Evolutionary conservation across 2,888 invertebrate genomes (phyloP), one percentile per base, ranked within the genome.

Genomic region (Prenolepis imparis): DNA sequence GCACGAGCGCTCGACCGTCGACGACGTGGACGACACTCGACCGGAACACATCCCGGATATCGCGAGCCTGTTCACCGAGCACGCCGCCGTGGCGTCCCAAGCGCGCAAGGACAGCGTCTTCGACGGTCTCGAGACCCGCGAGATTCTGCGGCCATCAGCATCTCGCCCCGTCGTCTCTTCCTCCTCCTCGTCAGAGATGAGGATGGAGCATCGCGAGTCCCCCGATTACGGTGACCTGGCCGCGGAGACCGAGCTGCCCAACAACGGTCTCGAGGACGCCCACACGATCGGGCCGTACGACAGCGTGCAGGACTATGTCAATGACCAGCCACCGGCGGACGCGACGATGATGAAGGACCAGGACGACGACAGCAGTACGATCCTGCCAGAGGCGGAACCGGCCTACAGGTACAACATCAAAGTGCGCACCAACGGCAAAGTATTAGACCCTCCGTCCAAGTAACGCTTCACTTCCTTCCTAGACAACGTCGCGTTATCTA

Each of bases 271-370:
- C 18, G 92, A 90, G 57, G 94, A 93, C 61, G 89, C 92, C 11
- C 93, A 92, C 84, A 97, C 97, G 66, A 96, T 96, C 91, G 96
- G 97, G 18, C 96, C 96, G 2, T 97, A 97, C 92, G 96, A 96
- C 91, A 95, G 95, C 85, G 94, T 95, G 74, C 95, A 95, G 85
- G 95, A 95, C 72, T 94, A 93, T 85, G 93, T 93, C 78, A 93
- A 91, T 87, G 95, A 95, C 82, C 95, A 94, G 64, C 96, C 96
- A 78, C 95, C 95, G 55, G 83, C 83, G 70, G 89, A 86, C 8
- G 81, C 84, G 67, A 67, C 89, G 39, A 88, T 87, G 86, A 86
- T 88, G 77, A 91, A 92, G 84, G 92, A 93, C 24, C 92, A 91
- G 84, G 94, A 94, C 85, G 94, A 94, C 77, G 94, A 94, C 86